A percentile compares a stretch with the other conserved stretches of the same genome.
phyloP scores from a whole-genome alignment of 2,888 invertebrate genomes.

The Sepiola atlantica region DNA sequence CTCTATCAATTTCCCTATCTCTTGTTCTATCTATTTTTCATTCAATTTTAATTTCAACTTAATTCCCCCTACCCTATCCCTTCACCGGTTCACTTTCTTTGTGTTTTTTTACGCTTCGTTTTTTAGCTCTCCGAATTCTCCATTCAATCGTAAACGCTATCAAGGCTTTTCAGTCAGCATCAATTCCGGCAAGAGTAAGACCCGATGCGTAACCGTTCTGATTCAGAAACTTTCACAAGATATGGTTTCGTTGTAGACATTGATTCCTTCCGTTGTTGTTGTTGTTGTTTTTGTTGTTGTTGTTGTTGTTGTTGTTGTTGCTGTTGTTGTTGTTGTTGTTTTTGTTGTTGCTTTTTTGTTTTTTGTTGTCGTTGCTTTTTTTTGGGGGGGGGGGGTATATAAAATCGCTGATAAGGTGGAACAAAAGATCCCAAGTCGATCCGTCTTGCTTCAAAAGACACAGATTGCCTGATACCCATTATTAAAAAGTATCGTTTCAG shows the following conservation, averaged over 20 bases:
- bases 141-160: conserved; percentile 6
- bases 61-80: no score
- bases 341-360: no score
- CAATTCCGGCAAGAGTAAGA: conserved; percentile 20
- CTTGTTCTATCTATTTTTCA: not conserved
- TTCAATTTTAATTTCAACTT: not conserved
- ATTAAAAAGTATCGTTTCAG: not conserved
- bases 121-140: not conserved
- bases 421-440: not conserved
- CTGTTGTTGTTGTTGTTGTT: not conserved
- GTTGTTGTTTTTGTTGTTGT: not conserved
- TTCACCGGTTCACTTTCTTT: not conserved
- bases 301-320: not conserved
- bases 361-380: no score
- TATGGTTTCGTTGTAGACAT: not conserved
- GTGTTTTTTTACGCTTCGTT: not conserved
- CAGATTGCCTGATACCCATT: not conserved
- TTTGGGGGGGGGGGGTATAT: not conserved
- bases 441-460: conserved; percentile 4
- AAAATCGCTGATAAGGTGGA: not conserved
- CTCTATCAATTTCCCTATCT: no score
- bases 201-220: conserved; percentile 22
- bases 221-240: not conserved
- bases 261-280: not conserved
- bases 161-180: not conserved